These are phyloP conservation scores for Hylaea fasciaria DNA, from an alignment of 2,888 invertebrate species.

Conservation along the genomic window DNA sequence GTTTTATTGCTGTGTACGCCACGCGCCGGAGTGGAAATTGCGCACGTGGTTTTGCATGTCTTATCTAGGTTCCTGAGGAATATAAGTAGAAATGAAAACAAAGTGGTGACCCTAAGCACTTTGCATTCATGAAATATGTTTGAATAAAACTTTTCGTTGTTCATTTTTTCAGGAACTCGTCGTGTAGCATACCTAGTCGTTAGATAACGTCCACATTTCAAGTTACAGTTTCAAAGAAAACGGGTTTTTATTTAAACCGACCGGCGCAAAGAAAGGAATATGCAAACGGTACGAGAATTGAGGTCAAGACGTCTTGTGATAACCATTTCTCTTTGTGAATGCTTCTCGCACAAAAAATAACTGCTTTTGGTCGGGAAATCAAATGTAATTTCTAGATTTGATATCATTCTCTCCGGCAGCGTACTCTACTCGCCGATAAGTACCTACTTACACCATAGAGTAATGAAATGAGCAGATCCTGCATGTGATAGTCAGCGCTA, in stretches of 20 bases:
- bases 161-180: no score
- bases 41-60: not conserved
- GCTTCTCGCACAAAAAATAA: conserved; percentile 6
- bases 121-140: no score
- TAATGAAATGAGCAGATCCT: no score
- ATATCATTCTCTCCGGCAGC: no score
- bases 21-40: not conserved
- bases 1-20: conserved; percentile 7
- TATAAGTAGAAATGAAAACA: no score
- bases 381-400: not conserved
- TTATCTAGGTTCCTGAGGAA: not conserved
- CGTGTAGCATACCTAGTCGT: no score
- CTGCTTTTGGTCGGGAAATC: conserved; percentile 5
- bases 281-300: not conserved
- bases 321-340: conserved; percentile 21
- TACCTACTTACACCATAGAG: no score
- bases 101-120: no score
- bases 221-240: conserved; percentile 1
- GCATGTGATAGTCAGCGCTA: no score
- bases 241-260: not conserved
- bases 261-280: not conserved
- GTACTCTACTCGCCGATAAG: no score
- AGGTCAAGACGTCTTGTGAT: conserved; percentile 20
- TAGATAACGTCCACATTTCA: not conserved
- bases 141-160: no score